Conservation (phyloP, 1,140 invertebrate genomes). For the Dreissena polymorpha region DNA sequence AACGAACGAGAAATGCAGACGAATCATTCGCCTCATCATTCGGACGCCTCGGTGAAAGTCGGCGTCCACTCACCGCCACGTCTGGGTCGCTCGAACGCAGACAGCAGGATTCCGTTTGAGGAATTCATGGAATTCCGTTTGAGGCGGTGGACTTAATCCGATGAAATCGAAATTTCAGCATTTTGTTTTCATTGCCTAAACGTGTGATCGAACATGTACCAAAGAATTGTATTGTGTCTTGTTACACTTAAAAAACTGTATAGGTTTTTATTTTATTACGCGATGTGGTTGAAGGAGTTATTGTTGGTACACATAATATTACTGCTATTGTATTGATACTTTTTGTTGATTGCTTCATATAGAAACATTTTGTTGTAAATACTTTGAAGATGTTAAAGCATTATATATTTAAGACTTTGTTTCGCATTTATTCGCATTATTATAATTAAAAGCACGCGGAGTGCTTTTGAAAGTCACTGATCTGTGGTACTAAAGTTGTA, state of each 20-base stretch:
- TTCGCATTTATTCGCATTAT: too few species aligned
- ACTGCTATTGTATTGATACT: too few species aligned
- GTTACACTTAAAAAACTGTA: background rate
- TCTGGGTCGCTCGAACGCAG: constrained; percentile 49
- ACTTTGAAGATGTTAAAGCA: too few species aligned
- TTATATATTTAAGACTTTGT: too few species aligned
- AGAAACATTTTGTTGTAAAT: too few species aligned
- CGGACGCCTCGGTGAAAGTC: constrained; percentile 1
- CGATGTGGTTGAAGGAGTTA: too few species aligned
- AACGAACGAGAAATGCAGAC: constrained; percentile 55
- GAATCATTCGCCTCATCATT: constrained; percentile 37
- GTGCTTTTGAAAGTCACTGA: too few species aligned
- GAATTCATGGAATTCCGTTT: background rate
- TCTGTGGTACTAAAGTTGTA: too few species aligned
- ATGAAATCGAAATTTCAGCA: background rate
- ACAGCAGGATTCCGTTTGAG: constrained; percentile 13
- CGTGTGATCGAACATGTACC: background rate
- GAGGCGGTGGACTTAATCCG: background rate
- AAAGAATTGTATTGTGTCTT: background rate
- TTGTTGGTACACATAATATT: too few species aligned
- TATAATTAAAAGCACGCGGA: too few species aligned
- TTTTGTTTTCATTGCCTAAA: background rate
- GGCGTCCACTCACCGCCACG: constrained; percentile 58
- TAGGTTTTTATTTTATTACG: too few species aligned
- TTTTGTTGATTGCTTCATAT: too few species aligned